These are phyloP conservation scores for Balearica regulorum DNA, from an alignment of 2,797 vertebrate species.

Conservation along the genomic window DNA sequence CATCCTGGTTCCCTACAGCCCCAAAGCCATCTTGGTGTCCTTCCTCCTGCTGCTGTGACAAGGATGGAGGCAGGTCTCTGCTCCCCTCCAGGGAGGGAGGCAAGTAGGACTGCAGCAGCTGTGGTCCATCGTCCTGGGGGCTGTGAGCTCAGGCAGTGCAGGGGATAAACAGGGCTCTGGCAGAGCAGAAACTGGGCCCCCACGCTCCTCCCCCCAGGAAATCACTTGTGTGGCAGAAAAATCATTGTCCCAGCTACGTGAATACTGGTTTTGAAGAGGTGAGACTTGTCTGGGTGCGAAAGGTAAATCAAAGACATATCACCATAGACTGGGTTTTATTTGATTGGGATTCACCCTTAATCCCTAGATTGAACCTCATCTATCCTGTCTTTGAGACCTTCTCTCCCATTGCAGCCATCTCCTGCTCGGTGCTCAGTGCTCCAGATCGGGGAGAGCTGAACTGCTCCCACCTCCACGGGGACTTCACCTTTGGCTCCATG, in stretches of 20 bases:
- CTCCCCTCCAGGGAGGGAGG: neutral
- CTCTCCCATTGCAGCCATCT: neutral
- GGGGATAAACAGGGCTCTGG: neutral
- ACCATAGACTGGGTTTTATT: neutral
- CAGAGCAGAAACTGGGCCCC: neutral
- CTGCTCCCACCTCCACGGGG: neutral
- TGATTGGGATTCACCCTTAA: neutral
- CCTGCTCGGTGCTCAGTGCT: neutral
- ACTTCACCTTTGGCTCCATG: neutral
- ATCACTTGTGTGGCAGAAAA: neutral
- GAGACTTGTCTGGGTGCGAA: neutral
- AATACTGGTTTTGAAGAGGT: neutral
- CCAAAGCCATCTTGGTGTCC: neutral
- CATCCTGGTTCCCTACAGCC: neutral
- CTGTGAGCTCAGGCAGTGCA: neutral
- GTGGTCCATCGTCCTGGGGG: accelerated
- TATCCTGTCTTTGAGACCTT: neutral
- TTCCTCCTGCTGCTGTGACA: neutral
- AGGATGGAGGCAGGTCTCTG: neutral
- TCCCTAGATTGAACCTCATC: neutral
- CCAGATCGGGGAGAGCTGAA: neutral
- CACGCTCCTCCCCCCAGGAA: neutral
- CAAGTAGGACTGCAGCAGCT: neutral
- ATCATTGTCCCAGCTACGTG: neutral
- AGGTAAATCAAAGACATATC: neutral